Percentiles rank a stretch among this genome's conserved stretches.
Evolutionary conservation across 2,113 vertebrate genomes (phyloP).

Genomic region (Antidorcas marsupialis): DNA sequence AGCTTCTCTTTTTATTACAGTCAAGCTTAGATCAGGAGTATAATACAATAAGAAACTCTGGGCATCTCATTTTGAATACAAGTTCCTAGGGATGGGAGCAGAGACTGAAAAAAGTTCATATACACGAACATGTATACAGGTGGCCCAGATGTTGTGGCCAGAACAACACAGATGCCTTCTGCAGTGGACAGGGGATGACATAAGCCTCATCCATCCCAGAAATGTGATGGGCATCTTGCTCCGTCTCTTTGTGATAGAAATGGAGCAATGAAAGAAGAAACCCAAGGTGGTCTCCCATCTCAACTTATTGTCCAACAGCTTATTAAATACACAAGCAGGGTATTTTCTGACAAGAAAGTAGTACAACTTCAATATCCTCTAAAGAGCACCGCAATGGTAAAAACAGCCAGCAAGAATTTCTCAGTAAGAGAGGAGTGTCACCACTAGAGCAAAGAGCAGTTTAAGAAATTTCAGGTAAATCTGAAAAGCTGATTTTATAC

Average conservation of each 20-base stretch:
- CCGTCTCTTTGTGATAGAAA: conserved; percentile 35
- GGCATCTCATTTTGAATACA: not conserved
- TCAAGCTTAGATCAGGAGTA: not conserved
- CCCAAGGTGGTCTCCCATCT: conserved; percentile 36
- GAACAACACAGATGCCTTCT: not conserved
- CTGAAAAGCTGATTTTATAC: not conserved
- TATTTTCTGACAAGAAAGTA: conserved; percentile 34
- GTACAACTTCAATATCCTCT: not conserved
- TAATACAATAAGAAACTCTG: not conserved
- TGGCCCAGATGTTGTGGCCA: not conserved
- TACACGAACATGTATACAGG: rapidly evolving
- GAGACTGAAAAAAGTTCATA: not conserved
- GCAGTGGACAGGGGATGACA: not conserved
- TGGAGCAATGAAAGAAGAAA: conserved; percentile 41
- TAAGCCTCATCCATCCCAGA: not conserved
- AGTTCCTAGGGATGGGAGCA: not conserved
- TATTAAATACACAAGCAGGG: not conserved
- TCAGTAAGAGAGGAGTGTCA: conserved; percentile 36
- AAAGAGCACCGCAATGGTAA: conserved; percentile 14
- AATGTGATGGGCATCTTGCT: not conserved
- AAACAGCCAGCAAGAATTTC: not conserved
- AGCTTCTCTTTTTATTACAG: not conserved
- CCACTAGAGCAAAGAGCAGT: not conserved
- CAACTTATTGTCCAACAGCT: not conserved
- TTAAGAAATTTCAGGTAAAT: conserved; percentile 37